Conservation (phyloP, 2,113 vertebrate species). For the Ptychochromis oligacanthus region DNA sequence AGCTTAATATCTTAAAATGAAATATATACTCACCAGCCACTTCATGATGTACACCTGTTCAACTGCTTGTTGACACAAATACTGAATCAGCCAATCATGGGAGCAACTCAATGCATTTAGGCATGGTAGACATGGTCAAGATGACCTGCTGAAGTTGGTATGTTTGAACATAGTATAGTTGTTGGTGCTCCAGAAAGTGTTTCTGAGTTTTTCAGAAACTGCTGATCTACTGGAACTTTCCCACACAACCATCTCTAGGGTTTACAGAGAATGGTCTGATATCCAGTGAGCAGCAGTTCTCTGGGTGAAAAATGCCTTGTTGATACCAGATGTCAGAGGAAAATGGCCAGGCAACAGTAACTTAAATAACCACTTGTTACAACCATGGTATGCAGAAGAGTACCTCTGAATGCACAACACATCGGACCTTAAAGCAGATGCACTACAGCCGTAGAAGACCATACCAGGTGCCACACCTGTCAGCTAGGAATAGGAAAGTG, state of each 20-base stretch:
- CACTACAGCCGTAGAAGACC: neutral
- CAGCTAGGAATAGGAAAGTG: neutral
- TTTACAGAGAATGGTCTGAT: neutral
- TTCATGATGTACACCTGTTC: neutral
- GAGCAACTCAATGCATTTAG: too few relatives aligned
- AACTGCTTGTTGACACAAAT: neutral
- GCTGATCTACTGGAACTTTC: neutral
- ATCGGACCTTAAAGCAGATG: neutral
- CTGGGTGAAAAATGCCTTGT: neutral
- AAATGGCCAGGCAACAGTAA: neutral
- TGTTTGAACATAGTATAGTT: accelerated
- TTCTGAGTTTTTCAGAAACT: neutral
- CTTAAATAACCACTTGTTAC: neutral
- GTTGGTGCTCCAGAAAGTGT: too few relatives aligned
- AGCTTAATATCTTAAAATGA: neutral
- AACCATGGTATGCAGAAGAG: too few relatives aligned
- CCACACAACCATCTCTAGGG: neutral
- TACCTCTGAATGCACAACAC: too few relatives aligned
- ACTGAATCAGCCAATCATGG: neutral
- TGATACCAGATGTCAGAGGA: neutral
- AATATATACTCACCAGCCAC: neutral
- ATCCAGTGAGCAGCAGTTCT: too few relatives aligned
- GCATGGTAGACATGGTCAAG: too few relatives aligned
- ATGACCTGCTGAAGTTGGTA: too few relatives aligned
- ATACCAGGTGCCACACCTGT: neutral